Evolutionary conservation across 2,888 invertebrate species (phyloP).

Genomic region (Uloborus plumipes): DNA sequence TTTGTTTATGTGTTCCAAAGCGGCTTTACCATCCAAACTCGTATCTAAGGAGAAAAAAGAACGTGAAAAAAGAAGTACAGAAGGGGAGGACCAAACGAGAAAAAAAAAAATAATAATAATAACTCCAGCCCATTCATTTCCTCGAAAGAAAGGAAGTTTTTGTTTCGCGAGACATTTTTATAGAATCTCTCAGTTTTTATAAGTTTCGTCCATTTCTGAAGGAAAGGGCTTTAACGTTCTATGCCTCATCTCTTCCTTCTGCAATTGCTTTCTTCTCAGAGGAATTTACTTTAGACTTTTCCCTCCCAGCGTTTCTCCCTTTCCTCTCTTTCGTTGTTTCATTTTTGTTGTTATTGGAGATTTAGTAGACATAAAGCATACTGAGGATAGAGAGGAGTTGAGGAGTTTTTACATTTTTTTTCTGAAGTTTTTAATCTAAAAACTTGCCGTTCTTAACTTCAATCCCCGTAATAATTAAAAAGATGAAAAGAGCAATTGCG

Average conservation of each 20-base stretch:
- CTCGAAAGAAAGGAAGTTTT: constrained; percentile 47
- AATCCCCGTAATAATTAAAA: no score
- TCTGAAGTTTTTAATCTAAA: no score
- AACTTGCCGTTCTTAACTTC: no score
- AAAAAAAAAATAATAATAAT: constrained; percentile 13
- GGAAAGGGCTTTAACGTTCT: constrained; percentile 47
- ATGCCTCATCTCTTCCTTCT: constrained; percentile 44
- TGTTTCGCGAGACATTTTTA: constrained; percentile 60
- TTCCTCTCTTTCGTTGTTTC: not conserved
- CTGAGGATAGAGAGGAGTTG: no score
- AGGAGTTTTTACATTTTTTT: no score
- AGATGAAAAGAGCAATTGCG: no score
- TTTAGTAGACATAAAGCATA: constrained; percentile 7
- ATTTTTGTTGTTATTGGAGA: constrained; percentile 1
- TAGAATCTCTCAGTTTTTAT: constrained; percentile 60
- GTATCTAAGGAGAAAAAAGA: constrained; percentile 39
- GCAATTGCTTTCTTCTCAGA: constrained; percentile 49
- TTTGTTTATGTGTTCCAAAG: constrained; percentile 41
- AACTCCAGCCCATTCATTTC: constrained; percentile 52
- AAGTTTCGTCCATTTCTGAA: constrained; percentile 60
- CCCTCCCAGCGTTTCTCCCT: constrained; percentile 1
- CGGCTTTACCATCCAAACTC: constrained; percentile 16
- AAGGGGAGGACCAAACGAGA: constrained; percentile 8
- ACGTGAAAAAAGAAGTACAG: constrained; percentile 4
- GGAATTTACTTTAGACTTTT: constrained; percentile 38